Conservation (phyloP, 92 coral and sea anemone genomes). For the Epizoanthus ramosus region DNA sequence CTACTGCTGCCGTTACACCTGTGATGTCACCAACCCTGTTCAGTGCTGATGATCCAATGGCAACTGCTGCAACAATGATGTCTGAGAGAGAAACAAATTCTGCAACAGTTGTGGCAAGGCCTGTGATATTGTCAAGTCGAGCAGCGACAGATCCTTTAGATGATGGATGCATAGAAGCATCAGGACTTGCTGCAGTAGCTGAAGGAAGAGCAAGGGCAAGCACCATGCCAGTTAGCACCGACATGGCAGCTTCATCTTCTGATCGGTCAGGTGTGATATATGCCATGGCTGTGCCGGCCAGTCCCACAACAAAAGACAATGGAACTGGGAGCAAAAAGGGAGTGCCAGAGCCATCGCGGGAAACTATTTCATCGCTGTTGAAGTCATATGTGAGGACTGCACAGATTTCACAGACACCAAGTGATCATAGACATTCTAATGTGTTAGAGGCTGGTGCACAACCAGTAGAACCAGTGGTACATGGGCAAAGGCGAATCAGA, state of each 20-base stretch:
- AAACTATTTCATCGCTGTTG: conserved; percentile 34
- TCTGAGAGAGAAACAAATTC: conserved; percentile 7
- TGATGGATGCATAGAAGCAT: conserved; percentile 6
- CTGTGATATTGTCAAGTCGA: conserved; percentile 13
- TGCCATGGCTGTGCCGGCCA: conserved; percentile 35
- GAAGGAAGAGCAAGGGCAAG: conserved; percentile 3
- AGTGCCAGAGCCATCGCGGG: conserved; percentile 12
- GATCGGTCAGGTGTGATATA: conserved; percentile 30
- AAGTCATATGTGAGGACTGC: conserved; percentile 36
- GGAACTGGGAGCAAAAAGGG: neutral
- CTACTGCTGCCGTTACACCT: conserved; percentile 37
- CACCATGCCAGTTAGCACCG: conserved; percentile 13
- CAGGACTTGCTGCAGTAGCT: conserved; percentile 2
- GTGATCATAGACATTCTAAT: neutral
- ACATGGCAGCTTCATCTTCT: neutral
- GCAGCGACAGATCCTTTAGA: conserved; percentile 12
- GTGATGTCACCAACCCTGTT: conserved; percentile 19
- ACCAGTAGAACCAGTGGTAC: conserved; percentile 5
- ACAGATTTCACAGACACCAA: conserved; percentile 14
- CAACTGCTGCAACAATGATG: neutral
- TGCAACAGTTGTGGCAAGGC: conserved; percentile 17
- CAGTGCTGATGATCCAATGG: conserved; percentile 10
- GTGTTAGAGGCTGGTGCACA: conserved; percentile 28
- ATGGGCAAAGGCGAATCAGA: conserved; percentile 29
- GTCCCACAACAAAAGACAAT: conserved; percentile 13